Evolutionary conservation across 1,140 invertebrate genomes (phyloP).

Genomic region (Sinella curviseta): DNA sequence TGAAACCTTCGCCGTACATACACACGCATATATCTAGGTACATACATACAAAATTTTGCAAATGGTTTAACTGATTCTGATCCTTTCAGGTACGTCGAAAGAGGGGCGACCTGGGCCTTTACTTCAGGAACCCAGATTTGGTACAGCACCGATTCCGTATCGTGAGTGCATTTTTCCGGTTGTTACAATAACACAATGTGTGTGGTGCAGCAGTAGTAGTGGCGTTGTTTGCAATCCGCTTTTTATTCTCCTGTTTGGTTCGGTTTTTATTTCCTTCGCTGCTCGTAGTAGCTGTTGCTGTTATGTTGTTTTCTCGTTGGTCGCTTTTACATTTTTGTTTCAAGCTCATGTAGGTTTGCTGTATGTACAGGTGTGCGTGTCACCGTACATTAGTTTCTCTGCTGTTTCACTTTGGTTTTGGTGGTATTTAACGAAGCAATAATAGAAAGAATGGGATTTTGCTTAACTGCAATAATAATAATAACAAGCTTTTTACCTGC

Average conservation of each 20-base stretch:
- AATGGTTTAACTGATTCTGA: neutral
- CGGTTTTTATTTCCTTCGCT: too few relatives aligned
- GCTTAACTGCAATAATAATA: too few relatives aligned
- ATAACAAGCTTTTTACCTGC: too few relatives aligned
- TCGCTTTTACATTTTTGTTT: neutral
- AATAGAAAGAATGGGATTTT: too few relatives aligned
- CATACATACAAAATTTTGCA: too few relatives aligned
- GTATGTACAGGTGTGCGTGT: too few relatives aligned
- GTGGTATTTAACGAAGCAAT: too few relatives aligned
- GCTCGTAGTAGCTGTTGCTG: neutral
- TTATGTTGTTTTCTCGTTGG: conserved; percentile 11
- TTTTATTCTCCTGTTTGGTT: too few relatives aligned
- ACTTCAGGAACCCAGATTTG: conserved; percentile 81
- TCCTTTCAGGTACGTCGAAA: conserved; percentile 43
- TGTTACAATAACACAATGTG: conserved; percentile 11
- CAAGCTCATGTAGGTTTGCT: too few relatives aligned
- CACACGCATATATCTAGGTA: too few relatives aligned
- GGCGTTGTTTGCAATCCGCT: neutral
- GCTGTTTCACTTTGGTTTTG: neutral
- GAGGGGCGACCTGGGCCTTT: conserved; percentile 70
- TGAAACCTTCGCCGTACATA: too few relatives aligned
- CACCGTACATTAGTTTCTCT: neutral
- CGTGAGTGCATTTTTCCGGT: conserved; percentile 63
- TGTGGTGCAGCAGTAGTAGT: neutral
- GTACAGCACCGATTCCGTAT: conserved; percentile 78